These are phyloP conservation scores for Dichetophora obliterata DNA, from an alignment of 2,888 invertebrate genomes.

Conservation along the genomic window DNA sequence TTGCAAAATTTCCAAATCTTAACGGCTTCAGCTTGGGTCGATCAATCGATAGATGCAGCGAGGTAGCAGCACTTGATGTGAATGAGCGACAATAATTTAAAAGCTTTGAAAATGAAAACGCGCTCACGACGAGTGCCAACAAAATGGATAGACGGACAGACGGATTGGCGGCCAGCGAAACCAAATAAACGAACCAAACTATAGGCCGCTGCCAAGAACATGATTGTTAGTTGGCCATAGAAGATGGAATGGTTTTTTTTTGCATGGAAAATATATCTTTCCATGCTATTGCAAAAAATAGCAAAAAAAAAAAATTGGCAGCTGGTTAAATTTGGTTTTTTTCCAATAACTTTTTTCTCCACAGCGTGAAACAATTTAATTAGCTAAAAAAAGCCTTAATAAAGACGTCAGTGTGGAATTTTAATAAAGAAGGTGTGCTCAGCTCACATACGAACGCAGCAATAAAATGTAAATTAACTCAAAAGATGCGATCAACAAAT, in stretches of 20 bases:
- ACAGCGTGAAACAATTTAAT: background rate
- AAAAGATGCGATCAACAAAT: constrained; percentile 20
- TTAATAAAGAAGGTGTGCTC: background rate
- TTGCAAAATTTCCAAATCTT: constrained; percentile 20
- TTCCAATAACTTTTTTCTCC: background rate
- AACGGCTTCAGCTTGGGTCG: no score
- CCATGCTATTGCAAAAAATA: no score
- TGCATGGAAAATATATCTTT: no score
- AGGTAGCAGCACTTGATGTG: background rate
- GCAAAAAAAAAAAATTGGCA: no score
- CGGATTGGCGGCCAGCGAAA: background rate
- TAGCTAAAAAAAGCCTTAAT: constrained; percentile 3
- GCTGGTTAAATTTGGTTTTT: no score
- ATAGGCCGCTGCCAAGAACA: background rate
- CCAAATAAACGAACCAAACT: background rate
- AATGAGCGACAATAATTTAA: constrained; percentile 30
- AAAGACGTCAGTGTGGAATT: background rate
- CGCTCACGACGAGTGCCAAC: constrained; percentile 6
- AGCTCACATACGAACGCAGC: background rate
- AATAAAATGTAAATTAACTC: constrained; percentile 31
- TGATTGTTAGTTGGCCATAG: no score
- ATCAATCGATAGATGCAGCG: background rate
- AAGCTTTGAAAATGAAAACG: background rate
- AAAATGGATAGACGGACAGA: background rate
- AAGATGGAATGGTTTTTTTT: no score